These are phyloP conservation scores for Luidia sarsii DNA, from an alignment of 53 echinoderm and acorn worm species.

Conservation along the genomic window DNA sequence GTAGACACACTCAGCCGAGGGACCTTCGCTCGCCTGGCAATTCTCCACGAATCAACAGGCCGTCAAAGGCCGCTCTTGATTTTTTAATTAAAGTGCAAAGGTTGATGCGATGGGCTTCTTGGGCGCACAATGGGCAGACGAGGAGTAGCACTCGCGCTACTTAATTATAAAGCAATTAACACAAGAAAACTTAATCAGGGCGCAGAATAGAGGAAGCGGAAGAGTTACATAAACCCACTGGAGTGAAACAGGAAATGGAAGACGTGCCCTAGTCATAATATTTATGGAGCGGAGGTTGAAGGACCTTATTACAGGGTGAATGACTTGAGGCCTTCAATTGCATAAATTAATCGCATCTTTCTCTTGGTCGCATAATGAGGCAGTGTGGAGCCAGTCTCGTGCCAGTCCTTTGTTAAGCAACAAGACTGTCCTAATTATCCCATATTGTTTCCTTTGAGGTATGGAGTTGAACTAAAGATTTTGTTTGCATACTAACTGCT, in stretches of 20 bases:
- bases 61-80: background rate
- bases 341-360: conserved; percentile 21
- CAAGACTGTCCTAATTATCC: background rate
- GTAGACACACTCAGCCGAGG: too few species aligned
- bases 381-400: background rate
- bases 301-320: conserved; percentile 38
- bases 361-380: background rate
- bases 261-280: conserved; percentile 18
- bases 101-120: conserved; percentile 29
- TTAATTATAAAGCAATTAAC: conserved; percentile 52
- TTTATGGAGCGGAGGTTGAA: conserved; percentile 18
- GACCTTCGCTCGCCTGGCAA: too few species aligned
- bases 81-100: conserved; percentile 40
- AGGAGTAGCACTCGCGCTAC: conserved; percentile 14
- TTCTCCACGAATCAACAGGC: background rate
- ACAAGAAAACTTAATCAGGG: conserved; percentile 17
- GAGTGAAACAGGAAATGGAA: conserved; percentile 26
- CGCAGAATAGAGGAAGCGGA: background rate
- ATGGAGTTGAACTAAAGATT: background rate
- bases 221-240: conserved; percentile 38
- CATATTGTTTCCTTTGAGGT: conserved; percentile 9
- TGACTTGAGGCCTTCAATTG: background rate
- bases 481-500: conserved; percentile 10
- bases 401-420: background rate
- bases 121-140: background rate